Evolutionary conservation across 2,113 vertebrate genomes (phyloP).

Genomic region (Heterotis niloticus): DNA sequence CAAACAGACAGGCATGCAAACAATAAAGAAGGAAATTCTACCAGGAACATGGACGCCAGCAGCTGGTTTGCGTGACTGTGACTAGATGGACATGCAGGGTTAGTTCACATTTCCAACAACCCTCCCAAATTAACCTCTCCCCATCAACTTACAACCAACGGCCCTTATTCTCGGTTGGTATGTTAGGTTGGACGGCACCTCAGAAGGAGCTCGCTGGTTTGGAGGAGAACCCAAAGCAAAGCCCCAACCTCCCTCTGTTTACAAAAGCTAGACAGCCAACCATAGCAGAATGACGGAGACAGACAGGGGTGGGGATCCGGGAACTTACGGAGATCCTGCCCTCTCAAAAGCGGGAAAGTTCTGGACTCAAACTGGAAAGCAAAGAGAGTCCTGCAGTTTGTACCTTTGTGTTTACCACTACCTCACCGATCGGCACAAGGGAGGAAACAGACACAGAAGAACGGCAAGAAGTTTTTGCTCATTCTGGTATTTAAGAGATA

Average conservation of each 20-base stretch:
- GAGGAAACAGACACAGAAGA: not conserved
- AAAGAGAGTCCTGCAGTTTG: constrained; percentile 81
- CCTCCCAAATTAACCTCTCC: constrained; percentile 40
- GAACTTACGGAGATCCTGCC: constrained; percentile 86
- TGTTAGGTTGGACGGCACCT: constrained; percentile 39
- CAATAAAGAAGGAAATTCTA: constrained; percentile 34
- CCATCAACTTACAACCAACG: constrained; percentile 49
- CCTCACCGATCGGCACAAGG: constrained; percentile 27
- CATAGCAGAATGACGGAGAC: constrained; percentile 49
- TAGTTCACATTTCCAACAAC: constrained; percentile 28
- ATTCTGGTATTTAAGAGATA: too few species aligned
- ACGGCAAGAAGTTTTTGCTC: too few species aligned
- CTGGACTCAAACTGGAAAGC: constrained; percentile 92
- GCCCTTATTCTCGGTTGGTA: constrained; percentile 39
- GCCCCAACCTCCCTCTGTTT: constrained; percentile 40
- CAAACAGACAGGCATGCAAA: constrained; percentile 44
- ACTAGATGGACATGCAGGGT: constrained; percentile 55
- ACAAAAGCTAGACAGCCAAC: constrained; percentile 60
- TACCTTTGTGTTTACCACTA: constrained; percentile 46
- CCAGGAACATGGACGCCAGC: constrained; percentile 1
- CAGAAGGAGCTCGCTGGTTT: constrained; percentile 41
- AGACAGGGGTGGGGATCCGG: constrained; percentile 52
- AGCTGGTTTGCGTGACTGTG: constrained; percentile 21
- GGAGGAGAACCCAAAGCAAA: constrained; percentile 50
- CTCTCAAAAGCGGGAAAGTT: constrained; percentile 94